Conservation (phyloP, 2,113 vertebrate genomes). For the Cairina moschata region DNA sequence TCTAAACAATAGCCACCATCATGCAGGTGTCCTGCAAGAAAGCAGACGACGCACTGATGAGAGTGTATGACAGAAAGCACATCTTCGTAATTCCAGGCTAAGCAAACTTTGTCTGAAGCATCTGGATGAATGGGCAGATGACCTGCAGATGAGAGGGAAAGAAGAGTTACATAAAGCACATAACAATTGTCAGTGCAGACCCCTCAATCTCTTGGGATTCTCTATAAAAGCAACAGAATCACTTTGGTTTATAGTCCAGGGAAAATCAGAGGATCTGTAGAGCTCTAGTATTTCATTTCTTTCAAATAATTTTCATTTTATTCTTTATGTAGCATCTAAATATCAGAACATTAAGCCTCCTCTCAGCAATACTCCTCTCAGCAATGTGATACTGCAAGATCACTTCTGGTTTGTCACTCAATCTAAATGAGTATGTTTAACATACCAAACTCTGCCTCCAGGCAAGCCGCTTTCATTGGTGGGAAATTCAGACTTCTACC, state of each 20-base stretch:
- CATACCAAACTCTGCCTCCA: neutral
- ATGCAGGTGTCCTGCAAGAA: constrained; percentile 91
- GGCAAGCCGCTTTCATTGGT: neutral
- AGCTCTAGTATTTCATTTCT: neutral
- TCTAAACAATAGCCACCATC: constrained; percentile 86
- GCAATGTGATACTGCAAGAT: neutral
- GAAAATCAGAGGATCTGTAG: neutral
- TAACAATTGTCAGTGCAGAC: too few relatives aligned
- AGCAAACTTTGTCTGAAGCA: constrained; percentile 78
- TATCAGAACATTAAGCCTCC: neutral
- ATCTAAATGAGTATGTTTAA: neutral
- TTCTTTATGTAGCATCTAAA: neutral
- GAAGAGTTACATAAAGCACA: neutral
- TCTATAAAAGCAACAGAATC: neutral
- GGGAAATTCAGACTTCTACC: neutral
- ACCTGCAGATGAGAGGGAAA: constrained; percentile 74
- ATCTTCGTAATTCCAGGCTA: constrained; percentile 89
- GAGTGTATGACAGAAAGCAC: constrained; percentile 80
- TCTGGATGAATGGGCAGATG: constrained; percentile 89
- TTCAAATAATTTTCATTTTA: neutral
- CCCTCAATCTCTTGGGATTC: neutral
- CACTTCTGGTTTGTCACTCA: neutral
- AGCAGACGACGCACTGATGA: constrained; percentile 87
- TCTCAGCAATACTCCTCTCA: neutral
- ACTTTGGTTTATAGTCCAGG: neutral